Evolutionary conservation across 1,140 invertebrate species (phyloP).

Genomic region (Microvelia longipes): DNA sequence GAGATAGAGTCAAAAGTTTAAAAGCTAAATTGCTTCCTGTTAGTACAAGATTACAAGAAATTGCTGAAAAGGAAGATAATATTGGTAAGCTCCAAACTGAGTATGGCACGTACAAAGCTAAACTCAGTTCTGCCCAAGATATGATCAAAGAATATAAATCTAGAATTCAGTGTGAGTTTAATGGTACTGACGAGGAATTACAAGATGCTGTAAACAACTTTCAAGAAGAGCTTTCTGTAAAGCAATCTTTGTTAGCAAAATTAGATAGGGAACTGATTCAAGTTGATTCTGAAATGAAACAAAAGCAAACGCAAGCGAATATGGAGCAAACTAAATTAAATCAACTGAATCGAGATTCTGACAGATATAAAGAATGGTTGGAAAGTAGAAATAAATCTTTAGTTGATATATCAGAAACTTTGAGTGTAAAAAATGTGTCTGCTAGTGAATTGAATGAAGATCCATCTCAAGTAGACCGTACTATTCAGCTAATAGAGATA

Average conservation of each 20-base stretch:
- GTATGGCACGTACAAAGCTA: conserved; percentile 32
- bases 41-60: conserved; percentile 14
- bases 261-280: conserved; percentile 25
- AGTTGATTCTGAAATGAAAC: conserved; percentile 26
- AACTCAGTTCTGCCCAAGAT: conserved; percentile 27
- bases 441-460: not conserved
- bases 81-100: conserved; percentile 26
- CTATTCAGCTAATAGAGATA: conserved; percentile 1
- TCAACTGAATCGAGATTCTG: conserved; percentile 27
- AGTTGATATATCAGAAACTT: conserved; percentile 18
- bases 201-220: conserved; percentile 38
- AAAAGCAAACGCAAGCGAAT: conserved; percentile 20
- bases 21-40: conserved; percentile 34
- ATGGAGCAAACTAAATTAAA: conserved; percentile 26
- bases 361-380: conserved; percentile 25
- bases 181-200: conserved; percentile 44
- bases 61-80: conserved; percentile 19
- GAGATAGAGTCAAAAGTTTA: conserved; percentile 45
- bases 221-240: conserved; percentile 28
- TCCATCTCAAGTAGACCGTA: conserved; percentile 2
- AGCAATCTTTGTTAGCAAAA: conserved; percentile 23
- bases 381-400: conserved; percentile 24
- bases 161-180: conserved; percentile 40
- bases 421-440: conserved; percentile 11
- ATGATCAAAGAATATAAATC: conserved; percentile 31